These are phyloP conservation scores for Dicrurus megarhynchus DNA, from an alignment of 2,113 vertebrate genomes.

Conservation along the genomic window DNA sequence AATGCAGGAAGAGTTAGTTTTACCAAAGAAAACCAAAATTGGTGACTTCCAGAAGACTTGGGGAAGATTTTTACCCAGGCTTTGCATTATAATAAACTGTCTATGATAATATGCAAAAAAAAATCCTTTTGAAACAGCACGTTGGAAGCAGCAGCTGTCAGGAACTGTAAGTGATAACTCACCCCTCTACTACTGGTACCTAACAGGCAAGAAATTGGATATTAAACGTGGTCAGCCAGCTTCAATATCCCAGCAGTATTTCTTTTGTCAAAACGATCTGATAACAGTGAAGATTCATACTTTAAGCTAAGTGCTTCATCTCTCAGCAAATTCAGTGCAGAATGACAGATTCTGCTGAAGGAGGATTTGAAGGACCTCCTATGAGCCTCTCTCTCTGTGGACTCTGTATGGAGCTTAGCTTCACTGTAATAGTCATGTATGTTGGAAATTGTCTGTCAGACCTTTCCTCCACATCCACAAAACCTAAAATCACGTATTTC, in stretches of 20 bases:
- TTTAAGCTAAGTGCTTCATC: not conserved
- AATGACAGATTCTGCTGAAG: not conserved
- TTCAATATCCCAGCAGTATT: not conserved
- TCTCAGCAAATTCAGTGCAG: not conserved
- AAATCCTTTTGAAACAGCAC: not conserved
- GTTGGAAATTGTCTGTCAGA: not conserved
- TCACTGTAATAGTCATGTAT: not conserved
- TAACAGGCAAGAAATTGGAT: conserved; percentile 23
- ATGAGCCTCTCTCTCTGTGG: not conserved
- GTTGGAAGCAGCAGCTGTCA: not conserved
- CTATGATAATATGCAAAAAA: not conserved
- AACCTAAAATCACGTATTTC: not conserved
- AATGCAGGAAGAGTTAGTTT: not conserved
- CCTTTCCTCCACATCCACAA: not conserved
- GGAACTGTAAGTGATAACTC: not conserved
- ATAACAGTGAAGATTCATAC: not conserved
- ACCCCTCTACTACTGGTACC: not conserved
- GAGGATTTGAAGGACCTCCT: not conserved
- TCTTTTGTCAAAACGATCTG: conserved; percentile 35
- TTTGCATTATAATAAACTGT: conserved; percentile 19
- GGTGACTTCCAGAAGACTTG: not conserved
- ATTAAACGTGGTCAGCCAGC: not conserved
- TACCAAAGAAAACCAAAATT: not conserved
- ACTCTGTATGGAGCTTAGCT: not conserved
- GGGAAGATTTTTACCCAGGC: not conserved